These are phyloP conservation scores for Lochmaea capreae DNA, from an alignment of 2,888 invertebrate species.

Conservation along the genomic window DNA sequence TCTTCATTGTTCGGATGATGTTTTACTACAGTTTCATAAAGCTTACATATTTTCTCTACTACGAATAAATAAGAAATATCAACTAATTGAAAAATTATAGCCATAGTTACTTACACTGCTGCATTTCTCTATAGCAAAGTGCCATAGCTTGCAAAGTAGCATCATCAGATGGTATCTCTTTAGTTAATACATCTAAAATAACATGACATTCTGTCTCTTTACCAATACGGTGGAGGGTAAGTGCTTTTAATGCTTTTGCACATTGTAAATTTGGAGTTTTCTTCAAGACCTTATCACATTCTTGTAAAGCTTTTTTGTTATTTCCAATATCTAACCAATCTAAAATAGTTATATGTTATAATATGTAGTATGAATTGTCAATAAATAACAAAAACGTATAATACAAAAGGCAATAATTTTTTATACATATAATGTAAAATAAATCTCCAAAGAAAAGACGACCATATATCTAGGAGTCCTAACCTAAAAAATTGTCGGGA, in stretches of 20 bases:
- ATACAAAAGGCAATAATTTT: background rate
- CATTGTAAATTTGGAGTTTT: constrained; percentile 91
- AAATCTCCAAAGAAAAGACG: constrained; percentile 5
- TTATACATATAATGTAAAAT: background rate
- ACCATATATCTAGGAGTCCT: background rate
- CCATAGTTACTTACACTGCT: constrained; percentile 77
- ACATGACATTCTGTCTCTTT: constrained; percentile 82
- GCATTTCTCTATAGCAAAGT: constrained; percentile 93
- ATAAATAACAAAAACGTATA: background rate
- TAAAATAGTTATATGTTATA: constrained; percentile 66
- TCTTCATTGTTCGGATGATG: constrained; percentile 91
- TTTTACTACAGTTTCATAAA: constrained; percentile 91
- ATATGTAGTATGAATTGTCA: constrained; percentile 29
- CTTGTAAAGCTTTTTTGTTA: constrained; percentile 96
- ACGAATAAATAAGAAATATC: constrained; percentile 51
- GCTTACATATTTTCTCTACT: constrained; percentile 90
- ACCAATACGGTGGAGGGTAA: constrained; percentile 90
- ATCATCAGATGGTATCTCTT: constrained; percentile 89
- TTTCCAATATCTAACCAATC: constrained; percentile 96
- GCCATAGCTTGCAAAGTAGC: constrained; percentile 95
- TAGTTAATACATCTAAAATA: constrained; percentile 81
- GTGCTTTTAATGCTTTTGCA: constrained; percentile 91
- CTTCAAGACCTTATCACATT: constrained; percentile 94
- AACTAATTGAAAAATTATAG: background rate
- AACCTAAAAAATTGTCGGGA: constrained; percentile 5